Base-by-base conservation (phyloP, 2,113 vertebrate genomes). In the Oceanodroma tethys region DNA sequence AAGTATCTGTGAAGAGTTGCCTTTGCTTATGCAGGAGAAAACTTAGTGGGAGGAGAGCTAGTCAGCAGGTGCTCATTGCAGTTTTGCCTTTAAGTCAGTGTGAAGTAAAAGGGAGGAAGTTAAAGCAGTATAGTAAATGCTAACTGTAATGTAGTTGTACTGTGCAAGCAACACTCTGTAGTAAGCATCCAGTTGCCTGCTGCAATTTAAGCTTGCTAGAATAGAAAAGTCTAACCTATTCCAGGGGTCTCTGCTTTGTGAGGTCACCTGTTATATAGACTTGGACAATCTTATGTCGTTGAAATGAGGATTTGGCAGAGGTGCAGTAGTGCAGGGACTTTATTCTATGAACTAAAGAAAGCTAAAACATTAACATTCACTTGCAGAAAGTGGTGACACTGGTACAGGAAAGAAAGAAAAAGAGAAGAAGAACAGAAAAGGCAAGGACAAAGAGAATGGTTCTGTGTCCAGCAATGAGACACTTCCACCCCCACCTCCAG, bases 371-470 rank as follows among this genome's bases (percentile, higher is more conserved):
- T 18, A 53, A 94, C 38, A 47, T 65, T 95, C 25, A 74, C 78
- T 90, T 88, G 21, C 84, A 99, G 99, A 99, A 98, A 99, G 97
- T 88, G 96, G 97, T 92, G 99, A 99, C 12, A 97, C 98, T 96
- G 98, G 98, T 96, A 98, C 99, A 97, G 99, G 98, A 63, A 99
- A 99, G 95, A 99, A 99, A 92, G 99, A 99, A 93, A 99, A 99
- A 71, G 99, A 99, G 88, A 99, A 99, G 98, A 99, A 99, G 97
- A 99, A 99, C 75, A 98, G 99, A 78, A 99, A 99, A 97, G 98
- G 98, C 93, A 99, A 99, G 93, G 99, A 99, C 97, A 99, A 99
- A 97, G 99, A 99, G 97, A 99, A 99, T 94, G 99, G 99, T 90
- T 99, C 99, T n/a, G 98, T 98, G 93, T 98, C 98, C 85, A 98